Evolutionary conservation across 1,140 invertebrate genomes (phyloP), one percentile per base, ranked within the genome.

Genomic region (Chironomus striatipennis): DNA sequence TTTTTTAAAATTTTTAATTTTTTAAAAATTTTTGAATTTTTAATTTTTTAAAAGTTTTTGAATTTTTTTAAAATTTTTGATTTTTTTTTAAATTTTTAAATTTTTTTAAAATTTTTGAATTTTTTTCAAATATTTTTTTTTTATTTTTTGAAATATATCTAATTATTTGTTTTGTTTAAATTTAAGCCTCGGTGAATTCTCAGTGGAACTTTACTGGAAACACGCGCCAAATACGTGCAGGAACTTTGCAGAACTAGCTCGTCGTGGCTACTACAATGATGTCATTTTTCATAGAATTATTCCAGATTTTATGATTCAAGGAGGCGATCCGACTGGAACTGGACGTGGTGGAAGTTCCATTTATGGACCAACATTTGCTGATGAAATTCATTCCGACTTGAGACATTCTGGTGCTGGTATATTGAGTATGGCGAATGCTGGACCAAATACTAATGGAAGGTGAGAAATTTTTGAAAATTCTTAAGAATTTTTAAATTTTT

Each of bases 241-340:
- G 79, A 99, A 99, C 83, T 99, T 99, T 86, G 96, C 96, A 74
- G 97, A 99, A 84, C 84, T 99, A 42, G 86, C 91, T 0, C 85
- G 94, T 76, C 85, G 96, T 80, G 95, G 96, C 34, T 99, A 98
- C 84, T 99, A 98, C 81, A 97, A 98, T 84, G 92, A 92, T 75
- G 94, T 94, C 8, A 96, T 96, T 79, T 99, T 99, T 83, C 98
- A 99, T 82, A 86, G 97, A 80, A 91, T 99, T 57, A 98, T 99
- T 76, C 82, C 90, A 76, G 95, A 98, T 84, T 99, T 99, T 83
- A 98, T 99, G 96, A 97, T 99, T 79, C 97, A 97, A 87, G 93
- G 90, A 15, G 92, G 92, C 21, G 96, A 98, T 87, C 97, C 96
- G 1, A 97, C 96, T 65, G 93, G 92, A 8, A 98, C 96, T 42